These are phyloP conservation scores for Antigone vipio DNA, from an alignment of 2,113 vertebrate species.

Conservation along the genomic window DNA sequence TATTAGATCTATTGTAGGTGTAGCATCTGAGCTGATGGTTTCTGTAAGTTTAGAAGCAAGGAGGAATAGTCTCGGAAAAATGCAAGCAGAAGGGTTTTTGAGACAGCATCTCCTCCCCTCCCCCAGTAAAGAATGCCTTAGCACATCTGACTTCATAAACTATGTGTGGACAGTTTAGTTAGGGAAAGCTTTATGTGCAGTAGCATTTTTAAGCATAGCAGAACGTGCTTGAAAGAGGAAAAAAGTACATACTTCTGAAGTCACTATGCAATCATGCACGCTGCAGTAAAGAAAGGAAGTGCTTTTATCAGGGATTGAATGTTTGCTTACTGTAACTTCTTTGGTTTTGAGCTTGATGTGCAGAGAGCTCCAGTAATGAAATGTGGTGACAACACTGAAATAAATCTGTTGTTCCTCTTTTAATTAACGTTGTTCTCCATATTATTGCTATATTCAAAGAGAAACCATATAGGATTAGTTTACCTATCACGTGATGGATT, in stretches of 20 bases:
- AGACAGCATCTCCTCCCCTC: neutral
- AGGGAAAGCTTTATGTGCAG: neutral
- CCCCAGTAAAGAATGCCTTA: neutral
- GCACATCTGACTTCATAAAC: neutral
- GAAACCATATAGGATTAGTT: neutral
- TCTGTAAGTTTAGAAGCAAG: neutral
- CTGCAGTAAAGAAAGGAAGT: neutral
- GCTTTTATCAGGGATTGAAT: neutral
- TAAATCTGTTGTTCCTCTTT: neutral
- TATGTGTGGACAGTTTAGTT: too few species aligned
- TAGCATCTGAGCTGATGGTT: neutral
- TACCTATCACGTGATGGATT: neutral
- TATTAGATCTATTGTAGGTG: neutral
- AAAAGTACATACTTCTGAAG: neutral
- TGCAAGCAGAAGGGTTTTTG: neutral
- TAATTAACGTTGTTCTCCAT: too few species aligned
- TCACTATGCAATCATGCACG: fast-evolving
- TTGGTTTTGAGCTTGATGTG: neutral
- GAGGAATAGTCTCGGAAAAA: neutral
- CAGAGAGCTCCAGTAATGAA: neutral
- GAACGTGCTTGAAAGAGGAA: neutral
- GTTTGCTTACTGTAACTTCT: neutral
- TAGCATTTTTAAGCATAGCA: neutral
- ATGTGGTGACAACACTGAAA: neutral
- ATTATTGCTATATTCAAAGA: too few species aligned